Evolutionary conservation across 1,140 invertebrate species (phyloP).

Genomic region (Neodiprion fabricii): DNA sequence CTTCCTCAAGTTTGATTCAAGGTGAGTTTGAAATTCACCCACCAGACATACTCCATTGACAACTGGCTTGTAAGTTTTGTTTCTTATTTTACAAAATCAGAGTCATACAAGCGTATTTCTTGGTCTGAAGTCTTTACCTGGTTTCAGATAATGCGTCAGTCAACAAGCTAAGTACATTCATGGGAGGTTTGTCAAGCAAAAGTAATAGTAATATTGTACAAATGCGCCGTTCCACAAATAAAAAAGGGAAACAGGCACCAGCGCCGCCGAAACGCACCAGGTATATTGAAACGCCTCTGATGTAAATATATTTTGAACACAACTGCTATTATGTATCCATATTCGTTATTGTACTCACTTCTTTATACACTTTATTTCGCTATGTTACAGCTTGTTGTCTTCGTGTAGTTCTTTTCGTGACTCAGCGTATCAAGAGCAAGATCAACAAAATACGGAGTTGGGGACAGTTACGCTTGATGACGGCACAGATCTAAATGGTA

Average conservation of each 20-base stretch:
- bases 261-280: slow-evolving; percentile 93
- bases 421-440: slow-evolving; percentile 65
- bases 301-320: slow-evolving; percentile 9
- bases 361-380: slow-evolving; percentile 28
- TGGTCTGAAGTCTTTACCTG: too few species aligned
- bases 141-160: slow-evolving; percentile 63
- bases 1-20: slow-evolving; percentile 49
- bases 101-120: background rate
- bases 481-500: slow-evolving; percentile 73
- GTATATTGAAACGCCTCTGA: slow-evolving; percentile 58
- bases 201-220: slow-evolving; percentile 74
- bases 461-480: slow-evolving; percentile 61
- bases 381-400: slow-evolving; percentile 73
- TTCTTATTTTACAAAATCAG: background rate
- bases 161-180: slow-evolving; percentile 73
- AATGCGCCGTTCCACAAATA: slow-evolving; percentile 84
- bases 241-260: slow-evolving; percentile 91
- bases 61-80: background rate
- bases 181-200: slow-evolving; percentile 63
- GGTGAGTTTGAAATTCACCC: slow-evolving; percentile 30
- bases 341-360: slow-evolving; percentile 22
- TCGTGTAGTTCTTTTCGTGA: slow-evolving; percentile 86
- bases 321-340: background rate
- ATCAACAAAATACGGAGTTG: slow-evolving; percentile 55
- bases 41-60: background rate